A percentile compares a stretch with the other conserved stretches of the same genome.
Conservation (phyloP, 2,113 vertebrate species). For the Haemorhous mexicanus region DNA sequence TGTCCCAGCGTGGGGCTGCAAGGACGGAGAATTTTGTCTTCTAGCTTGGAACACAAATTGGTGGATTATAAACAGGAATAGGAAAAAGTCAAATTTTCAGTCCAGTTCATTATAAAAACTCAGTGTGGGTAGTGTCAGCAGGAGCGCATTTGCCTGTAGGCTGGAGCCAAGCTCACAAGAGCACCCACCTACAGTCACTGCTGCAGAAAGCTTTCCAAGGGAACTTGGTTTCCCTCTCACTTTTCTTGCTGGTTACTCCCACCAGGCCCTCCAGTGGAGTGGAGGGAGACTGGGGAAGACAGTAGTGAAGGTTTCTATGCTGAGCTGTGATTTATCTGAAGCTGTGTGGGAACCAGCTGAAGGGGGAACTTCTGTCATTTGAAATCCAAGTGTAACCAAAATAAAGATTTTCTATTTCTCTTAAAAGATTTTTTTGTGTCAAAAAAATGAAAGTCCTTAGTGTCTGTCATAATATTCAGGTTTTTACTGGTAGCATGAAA, state of each 20-base stretch:
- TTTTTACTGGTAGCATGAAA: neutral
- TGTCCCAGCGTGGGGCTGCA: neutral
- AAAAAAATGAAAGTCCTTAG: neutral
- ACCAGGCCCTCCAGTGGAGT: neutral
- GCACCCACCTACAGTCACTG: neutral
- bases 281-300: neutral
- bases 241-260: neutral
- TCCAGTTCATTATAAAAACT: neutral
- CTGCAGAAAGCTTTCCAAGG: neutral
- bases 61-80: neutral
- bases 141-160: neutral
- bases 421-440: neutral
- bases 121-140: too few relatives aligned
- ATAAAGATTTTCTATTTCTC: neutral
- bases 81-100: neutral
- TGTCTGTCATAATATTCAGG: neutral
- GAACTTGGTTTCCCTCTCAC: neutral
- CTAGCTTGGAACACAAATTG: neutral
- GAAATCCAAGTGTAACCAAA: neutral
- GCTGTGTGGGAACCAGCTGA: neutral
- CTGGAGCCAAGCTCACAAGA: rapidly evolving
- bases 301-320: neutral
- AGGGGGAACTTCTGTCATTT: neutral
- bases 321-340: neutral
- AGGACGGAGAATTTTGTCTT: neutral